Evolutionary conservation across 2,797 vertebrate species (phyloP).

Genomic region (Sebastes matsubarae): DNA sequence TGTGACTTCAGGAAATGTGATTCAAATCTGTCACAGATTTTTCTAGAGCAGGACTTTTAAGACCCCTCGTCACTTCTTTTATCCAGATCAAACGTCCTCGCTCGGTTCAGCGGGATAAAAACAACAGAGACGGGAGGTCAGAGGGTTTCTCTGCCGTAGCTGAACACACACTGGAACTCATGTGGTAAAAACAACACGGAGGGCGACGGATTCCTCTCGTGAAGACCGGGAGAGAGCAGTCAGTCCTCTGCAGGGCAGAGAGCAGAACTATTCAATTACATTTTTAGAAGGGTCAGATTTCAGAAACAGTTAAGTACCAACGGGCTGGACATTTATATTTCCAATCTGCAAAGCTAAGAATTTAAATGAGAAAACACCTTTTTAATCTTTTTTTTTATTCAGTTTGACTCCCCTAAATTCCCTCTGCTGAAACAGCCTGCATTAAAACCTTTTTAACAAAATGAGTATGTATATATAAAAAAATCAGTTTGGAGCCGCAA

Average conservation of each 20-base stretch:
- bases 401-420: no score
- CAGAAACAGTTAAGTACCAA: no score
- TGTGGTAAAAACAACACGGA: constrained; percentile 47
- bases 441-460: no score
- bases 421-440: no score
- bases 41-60: not conserved
- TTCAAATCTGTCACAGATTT: not conserved
- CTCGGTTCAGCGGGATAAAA: constrained; percentile 8
- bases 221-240: not conserved
- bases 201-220: not conserved
- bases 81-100: constrained; percentile 3
- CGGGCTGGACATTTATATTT: no score
- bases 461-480: no score
- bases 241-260: not conserved
- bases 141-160: constrained; percentile 25
- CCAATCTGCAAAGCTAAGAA: no score
- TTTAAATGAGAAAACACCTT: no score
- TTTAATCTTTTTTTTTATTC: no score
- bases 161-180: constrained; percentile 13
- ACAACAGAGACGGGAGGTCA: constrained; percentile 16
- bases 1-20: not conserved
- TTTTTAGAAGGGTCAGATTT: no score
- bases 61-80: not conserved
- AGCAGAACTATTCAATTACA: not conserved
- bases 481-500: no score